Evolutionary conservation across 2,113 vertebrate species (phyloP).

Genomic region (Chinchilla lanigera): DNA sequence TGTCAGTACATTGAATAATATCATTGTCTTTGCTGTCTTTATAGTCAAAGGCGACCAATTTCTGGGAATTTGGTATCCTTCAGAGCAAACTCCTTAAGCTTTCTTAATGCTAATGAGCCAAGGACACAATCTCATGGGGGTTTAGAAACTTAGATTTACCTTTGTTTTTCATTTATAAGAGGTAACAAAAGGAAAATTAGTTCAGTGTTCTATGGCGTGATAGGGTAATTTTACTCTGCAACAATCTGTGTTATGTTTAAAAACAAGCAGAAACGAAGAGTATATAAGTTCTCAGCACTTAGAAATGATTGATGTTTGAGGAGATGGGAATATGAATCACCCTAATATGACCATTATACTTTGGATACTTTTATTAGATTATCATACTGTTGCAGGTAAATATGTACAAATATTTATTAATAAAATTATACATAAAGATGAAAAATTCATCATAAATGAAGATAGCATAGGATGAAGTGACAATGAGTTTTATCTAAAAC

Average conservation of each 20-base stretch:
- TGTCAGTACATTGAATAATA: not conserved
- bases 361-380: not conserved
- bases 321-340: not conserved
- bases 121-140: not conserved
- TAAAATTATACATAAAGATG: not conserved
- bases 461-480: not conserved
- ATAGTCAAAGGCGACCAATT: not conserved
- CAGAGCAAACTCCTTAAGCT: not conserved
- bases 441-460: not conserved
- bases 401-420: not conserved
- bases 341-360: not conserved
- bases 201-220: not conserved
- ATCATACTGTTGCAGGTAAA: not conserved
- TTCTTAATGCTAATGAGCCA: not conserved
- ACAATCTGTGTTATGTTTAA: not conserved
- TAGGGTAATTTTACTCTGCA: not conserved
- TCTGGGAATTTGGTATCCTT: not conserved
- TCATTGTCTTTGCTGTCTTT: not conserved
- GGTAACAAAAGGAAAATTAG: not conserved
- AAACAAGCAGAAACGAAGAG: not conserved
- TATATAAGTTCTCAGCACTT: not conserved
- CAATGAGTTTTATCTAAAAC: not conserved
- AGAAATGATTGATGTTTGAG: not conserved
- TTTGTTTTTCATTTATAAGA: not conserved
- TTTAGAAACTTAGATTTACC: not conserved